Conservation (phyloP, 1,140 invertebrate species). For the Epicauta chinensis region DNA sequence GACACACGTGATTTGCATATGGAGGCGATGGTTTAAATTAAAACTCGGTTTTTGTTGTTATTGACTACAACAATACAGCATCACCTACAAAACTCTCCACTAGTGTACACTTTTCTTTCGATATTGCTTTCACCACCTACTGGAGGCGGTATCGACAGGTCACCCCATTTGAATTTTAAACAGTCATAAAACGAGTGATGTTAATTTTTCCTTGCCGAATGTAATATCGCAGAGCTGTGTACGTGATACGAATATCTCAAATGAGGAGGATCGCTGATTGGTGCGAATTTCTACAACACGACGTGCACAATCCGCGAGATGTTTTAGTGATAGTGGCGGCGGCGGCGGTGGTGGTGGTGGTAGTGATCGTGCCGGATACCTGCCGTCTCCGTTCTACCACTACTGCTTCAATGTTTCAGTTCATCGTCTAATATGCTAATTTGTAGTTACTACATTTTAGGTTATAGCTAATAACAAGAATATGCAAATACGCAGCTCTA, state of each 20-base stretch:
- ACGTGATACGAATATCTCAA: slow-evolving; percentile 32
- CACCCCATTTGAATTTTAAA: slow-evolving; percentile 39
- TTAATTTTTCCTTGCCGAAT: slow-evolving; percentile 40
- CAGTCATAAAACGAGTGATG: slow-evolving; percentile 42
- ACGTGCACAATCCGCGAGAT: slow-evolving; percentile 15
- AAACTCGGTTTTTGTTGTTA: slow-evolving; percentile 13
- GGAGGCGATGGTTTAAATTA: slow-evolving; percentile 31
- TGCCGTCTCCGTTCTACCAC: slow-evolving; percentile 6
- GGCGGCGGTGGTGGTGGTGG: no score
- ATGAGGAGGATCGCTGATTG: slow-evolving; percentile 21
- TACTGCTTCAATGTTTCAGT: slow-evolving; percentile 9
- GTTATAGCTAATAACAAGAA: slow-evolving; percentile 29
- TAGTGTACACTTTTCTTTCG: neutral
- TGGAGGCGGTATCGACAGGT: slow-evolving; percentile 25
- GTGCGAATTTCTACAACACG: slow-evolving; percentile 17
- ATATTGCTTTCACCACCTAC: slow-evolving; percentile 35
- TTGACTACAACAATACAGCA: neutral
- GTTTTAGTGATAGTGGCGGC: neutral
- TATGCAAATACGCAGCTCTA: slow-evolving; percentile 17
- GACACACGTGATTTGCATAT: slow-evolving; percentile 40
- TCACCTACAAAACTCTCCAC: slow-evolving; percentile 12
- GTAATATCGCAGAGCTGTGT: slow-evolving; percentile 35
- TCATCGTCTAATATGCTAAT: slow-evolving; percentile 29
- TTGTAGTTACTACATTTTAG: slow-evolving; percentile 23
- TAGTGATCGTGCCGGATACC: slow-evolving; percentile 3